Conservation (phyloP, 2,113 vertebrate genomes). For the Cyphomyrus discorhynchus region DNA sequence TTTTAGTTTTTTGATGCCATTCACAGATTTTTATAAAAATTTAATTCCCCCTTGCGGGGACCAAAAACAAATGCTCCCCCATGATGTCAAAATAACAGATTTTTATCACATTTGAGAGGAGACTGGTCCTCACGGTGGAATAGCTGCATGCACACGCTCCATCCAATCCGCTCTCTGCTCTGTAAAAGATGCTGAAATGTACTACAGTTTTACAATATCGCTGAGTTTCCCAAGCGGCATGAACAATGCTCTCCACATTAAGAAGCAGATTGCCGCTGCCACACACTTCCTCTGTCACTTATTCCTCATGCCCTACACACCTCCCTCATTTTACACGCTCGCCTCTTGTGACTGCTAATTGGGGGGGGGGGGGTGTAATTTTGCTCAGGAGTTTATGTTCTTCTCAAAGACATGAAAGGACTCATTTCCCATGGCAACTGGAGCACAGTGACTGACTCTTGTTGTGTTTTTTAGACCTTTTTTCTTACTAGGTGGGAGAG, state of each 20-base stretch:
- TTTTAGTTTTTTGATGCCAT: background rate
- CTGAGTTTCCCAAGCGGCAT: background rate
- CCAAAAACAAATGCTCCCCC: background rate
- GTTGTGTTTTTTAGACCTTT: background rate
- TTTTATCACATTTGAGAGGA: background rate
- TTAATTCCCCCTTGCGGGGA: background rate
- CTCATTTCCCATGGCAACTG: background rate
- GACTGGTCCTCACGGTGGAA: background rate
- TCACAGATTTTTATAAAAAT: background rate
- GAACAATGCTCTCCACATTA: background rate
- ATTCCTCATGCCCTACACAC: background rate
- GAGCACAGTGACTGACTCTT: background rate
- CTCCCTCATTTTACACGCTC: background rate
- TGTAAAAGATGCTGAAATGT: background rate
- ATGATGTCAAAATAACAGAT: background rate
- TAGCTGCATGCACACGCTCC: background rate
- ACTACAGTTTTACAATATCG: background rate
- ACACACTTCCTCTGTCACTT: background rate
- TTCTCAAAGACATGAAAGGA: background rate
- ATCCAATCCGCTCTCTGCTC: background rate
- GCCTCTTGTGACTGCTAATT: background rate
- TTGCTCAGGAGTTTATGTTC: background rate
- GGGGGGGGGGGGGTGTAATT: background rate
- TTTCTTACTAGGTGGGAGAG: background rate
- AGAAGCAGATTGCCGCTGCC: background rate